Evolutionary conservation across 2,888 invertebrate species (phyloP), one percentile per base, ranked within the genome.

Genomic region (Drosophila longiperda): DNA sequence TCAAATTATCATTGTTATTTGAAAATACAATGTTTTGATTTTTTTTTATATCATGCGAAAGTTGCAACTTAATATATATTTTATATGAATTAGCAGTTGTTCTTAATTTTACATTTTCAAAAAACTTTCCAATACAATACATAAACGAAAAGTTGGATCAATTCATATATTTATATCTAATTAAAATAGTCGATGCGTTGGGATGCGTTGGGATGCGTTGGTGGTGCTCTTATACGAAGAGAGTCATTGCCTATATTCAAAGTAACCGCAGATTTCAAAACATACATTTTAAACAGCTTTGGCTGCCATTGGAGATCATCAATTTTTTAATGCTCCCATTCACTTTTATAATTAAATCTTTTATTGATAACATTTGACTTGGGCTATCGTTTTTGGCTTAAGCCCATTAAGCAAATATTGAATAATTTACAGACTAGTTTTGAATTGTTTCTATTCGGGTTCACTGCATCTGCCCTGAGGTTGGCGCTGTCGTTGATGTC

Each of bases 391-490:
- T 26, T 62, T 12, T 63, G 50, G 20, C 12, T 36, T 26, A 23
- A 36, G 6, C 20, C 49, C 49, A 65, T 65, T 57, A 66, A 11
- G 23, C n/a, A 36, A 12, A 45, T 52, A 68, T 61, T 38, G 40
- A 61, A 55, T 61, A 68, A 70, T 55, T 70, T 68, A 50, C n/a
- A 20, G 57, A 38, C 45, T 45, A 23, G 45, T 23, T 45, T 45
- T 59, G 20, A 45, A 17, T 11, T 50, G 49, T 65, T 75, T 38
- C 36, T 66, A 66, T 67, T 50, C 32, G 34, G 70, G 29, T 52
- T 61, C 23, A 36, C 9, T 54, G 55, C 68, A 62, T 52, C 55
- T 33, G 15, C 42, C 55, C 40, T 57, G 52, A 38, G 55, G 38
- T 49, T 73, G 48, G 15, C 66, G 49, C 50, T 42, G 7, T 12